phyloP scores from a whole-genome alignment of 2,888 invertebrate species.

The Lasioglossum malachurum region DNA sequence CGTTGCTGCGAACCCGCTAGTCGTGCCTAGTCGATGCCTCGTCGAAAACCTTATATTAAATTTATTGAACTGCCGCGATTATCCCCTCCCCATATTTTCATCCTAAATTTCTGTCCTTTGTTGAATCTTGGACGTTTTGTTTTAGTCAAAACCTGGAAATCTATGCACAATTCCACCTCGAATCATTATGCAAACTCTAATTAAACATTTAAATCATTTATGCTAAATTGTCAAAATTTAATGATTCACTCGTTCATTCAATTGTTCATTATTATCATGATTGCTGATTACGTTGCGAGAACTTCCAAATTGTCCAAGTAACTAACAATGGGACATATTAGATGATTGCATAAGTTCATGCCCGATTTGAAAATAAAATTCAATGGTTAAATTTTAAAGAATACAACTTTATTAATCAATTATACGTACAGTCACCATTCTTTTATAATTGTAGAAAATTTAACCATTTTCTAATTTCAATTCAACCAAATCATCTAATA shows the following conservation, averaged over 20 bases:
- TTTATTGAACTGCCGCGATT: constrained; percentile 50
- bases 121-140: background rate
- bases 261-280: no score
- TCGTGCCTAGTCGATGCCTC: constrained; percentile 19
- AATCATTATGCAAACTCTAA: background rate
- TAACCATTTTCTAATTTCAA: no score
- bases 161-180: background rate
- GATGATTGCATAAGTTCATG: no score
- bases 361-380: no score
- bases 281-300: no score
- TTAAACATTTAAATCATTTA: background rate
- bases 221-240: background rate
- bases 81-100: constrained; percentile 13
- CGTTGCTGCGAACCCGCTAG: constrained; percentile 45
- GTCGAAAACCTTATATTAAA: constrained; percentile 44
- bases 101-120: background rate
- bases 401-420: no score
- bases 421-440: no score
- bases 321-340: background rate
- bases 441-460: no score
- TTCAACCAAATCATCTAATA: no score
- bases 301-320: no score
- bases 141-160: background rate
- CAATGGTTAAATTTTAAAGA: no score
- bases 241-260: no score